These are phyloP conservation scores for Chiroxiphia lanceolata DNA, from an alignment of 2,797 vertebrate genomes.

Conservation along the genomic window DNA sequence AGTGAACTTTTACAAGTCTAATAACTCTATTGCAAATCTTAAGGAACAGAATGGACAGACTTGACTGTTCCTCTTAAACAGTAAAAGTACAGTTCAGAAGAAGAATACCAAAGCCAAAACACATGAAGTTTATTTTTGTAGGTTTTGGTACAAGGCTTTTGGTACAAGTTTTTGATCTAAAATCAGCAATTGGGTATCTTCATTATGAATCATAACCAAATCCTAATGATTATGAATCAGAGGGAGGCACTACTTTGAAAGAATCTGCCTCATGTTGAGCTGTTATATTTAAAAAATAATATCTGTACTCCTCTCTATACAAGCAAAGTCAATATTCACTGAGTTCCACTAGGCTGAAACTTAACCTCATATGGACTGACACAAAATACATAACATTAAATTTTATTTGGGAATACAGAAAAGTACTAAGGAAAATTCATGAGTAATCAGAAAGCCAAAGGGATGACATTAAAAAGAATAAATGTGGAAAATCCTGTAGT, in stretches of 20 bases:
- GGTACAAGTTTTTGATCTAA: background rate
- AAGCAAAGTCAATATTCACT: background rate
- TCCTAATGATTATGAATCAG: background rate
- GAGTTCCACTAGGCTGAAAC: background rate
- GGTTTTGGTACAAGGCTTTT: background rate
- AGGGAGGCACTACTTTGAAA: background rate
- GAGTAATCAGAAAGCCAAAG: slow-evolving; percentile 31
- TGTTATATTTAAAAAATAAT: background rate
- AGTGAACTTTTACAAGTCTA: background rate
- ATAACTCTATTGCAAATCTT: background rate
- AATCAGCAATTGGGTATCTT: background rate
- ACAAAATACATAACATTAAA: background rate
- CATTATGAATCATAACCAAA: background rate
- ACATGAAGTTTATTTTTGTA: background rate
- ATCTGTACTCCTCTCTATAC: background rate
- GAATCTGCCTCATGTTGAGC: background rate
- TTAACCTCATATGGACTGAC: background rate
- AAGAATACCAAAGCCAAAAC: background rate
- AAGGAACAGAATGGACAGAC: background rate
- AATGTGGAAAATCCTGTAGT: slow-evolving; percentile 20
- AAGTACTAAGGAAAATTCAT: slow-evolving; percentile 2
- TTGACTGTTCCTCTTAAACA: background rate
- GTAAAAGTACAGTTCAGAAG: background rate
- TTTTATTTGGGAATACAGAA: slow-evolving; percentile 2
- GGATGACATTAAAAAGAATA: slow-evolving; percentile 4